Evolutionary conservation across 2,797 vertebrate genomes (phyloP).

Genomic region (Coendou prehensilis): DNA sequence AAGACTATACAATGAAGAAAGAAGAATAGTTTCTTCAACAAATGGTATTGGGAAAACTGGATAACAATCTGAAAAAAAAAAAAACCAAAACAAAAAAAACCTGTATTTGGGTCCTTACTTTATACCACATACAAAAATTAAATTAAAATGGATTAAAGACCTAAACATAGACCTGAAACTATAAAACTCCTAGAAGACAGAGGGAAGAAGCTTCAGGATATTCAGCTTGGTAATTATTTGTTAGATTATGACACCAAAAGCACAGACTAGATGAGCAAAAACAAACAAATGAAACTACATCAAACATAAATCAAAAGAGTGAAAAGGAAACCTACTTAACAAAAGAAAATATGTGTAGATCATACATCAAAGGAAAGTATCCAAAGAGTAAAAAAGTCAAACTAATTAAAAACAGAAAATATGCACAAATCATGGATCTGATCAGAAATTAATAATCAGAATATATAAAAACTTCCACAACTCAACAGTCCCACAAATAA

Average conservation of each 20-base stretch:
- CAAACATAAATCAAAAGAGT: slow-evolving; percentile 27
- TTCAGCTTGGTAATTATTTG: slow-evolving; percentile 30
- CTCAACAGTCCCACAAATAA: not conserved
- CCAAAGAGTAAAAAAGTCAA: not conserved
- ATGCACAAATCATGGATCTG: not conserved
- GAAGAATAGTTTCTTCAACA: not conserved
- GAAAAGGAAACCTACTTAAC: not conserved
- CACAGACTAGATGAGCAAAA: slow-evolving; percentile 25
- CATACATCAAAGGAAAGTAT: not conserved
- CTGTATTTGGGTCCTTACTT: not conserved
- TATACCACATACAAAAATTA: not conserved
- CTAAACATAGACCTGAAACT: not conserved
- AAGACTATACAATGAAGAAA: not conserved
- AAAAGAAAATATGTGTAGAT: not conserved
- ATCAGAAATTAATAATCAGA: not conserved
- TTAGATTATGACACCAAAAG: not conserved
- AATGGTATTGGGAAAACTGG: not conserved
- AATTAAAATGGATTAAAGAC: not conserved
- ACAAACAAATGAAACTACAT: not conserved
- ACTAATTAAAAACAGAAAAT: not conserved
- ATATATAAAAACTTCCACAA: not conserved
- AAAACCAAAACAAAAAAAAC: not conserved
- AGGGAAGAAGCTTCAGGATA: not conserved
- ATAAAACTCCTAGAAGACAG: not conserved
- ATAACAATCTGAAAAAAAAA: not conserved